Conservation (phyloP, 2,797 vertebrate genomes). For the Chelmon rostratus region DNA sequence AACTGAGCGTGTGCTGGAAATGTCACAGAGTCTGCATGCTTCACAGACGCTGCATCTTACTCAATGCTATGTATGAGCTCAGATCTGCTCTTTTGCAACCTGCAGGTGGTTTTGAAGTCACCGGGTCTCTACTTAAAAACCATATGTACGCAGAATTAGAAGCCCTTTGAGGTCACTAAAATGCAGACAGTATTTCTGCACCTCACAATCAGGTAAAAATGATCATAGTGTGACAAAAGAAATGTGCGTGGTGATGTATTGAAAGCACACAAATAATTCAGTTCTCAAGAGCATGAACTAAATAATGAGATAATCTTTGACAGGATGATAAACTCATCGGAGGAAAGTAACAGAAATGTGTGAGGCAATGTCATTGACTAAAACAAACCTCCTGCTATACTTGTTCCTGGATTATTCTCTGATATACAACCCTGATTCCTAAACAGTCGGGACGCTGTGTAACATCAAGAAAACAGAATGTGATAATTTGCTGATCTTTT, state of each 20-base stretch:
- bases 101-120: background rate
- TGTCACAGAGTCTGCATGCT: slow-evolving; percentile 15
- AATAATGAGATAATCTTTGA: background rate
- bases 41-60: background rate
- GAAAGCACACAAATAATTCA: background rate
- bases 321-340: background rate
- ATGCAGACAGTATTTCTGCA: background rate
- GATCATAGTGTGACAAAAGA: background rate
- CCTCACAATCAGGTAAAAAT: background rate
- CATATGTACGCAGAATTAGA: background rate
- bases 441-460: too few relatives aligned
- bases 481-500: too few relatives aligned
- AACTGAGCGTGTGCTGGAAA: slow-evolving; percentile 15
- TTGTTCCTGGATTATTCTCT: background rate
- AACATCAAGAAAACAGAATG: too few relatives aligned
- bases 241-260: background rate
- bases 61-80: background rate
- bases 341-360: background rate
- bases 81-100: background rate
- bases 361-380: background rate
- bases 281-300: background rate
- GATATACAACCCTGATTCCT: background rate
- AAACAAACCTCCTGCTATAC: background rate
- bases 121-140: background rate
- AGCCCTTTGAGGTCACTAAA: background rate